These are phyloP conservation scores for Premnoplex brunnescens DNA, from an alignment of 2,797 vertebrate species.

Conservation along the genomic window DNA sequence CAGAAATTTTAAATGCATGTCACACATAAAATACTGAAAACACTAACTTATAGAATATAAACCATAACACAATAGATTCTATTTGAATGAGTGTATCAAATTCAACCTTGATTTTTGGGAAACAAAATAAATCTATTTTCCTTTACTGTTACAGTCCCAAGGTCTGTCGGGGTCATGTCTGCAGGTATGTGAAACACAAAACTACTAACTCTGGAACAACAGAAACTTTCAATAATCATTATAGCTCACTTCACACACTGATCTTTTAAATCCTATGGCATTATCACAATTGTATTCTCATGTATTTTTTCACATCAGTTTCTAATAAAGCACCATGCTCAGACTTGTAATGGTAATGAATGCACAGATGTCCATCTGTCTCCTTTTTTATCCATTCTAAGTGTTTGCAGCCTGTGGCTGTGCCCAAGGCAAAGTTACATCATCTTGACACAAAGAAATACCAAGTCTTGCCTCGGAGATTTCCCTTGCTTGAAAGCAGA, in stretches of 20 bases:
- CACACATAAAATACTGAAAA: background rate
- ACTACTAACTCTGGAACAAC: background rate
- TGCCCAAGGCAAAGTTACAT: slow-evolving; percentile 71
- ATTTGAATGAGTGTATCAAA: background rate
- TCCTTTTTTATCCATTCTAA: slow-evolving; percentile 63
- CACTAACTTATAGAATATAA: background rate
- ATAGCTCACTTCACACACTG: background rate
- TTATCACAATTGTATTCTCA: background rate
- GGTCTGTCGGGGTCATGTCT: background rate
- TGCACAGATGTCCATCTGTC: slow-evolving; percentile 57
- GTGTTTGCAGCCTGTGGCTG: slow-evolving; percentile 60
- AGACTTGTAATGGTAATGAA: slow-evolving; percentile 21
- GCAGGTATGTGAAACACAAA: background rate
- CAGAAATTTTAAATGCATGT: background rate
- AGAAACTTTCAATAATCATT: background rate
- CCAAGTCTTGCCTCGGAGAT: slow-evolving; percentile 56
- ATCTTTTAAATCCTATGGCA: background rate
- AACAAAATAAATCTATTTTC: background rate
- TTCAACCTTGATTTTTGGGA: background rate
- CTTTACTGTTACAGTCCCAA: background rate
- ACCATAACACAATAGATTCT: background rate
- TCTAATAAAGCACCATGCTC: background rate
- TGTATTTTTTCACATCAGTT: background rate
- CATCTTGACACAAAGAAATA: slow-evolving; percentile 70
- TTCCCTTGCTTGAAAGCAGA: slow-evolving; percentile 45